Base-by-base conservation (phyloP, 2,888 invertebrate genomes). In the Orchestes rusci region DNA sequence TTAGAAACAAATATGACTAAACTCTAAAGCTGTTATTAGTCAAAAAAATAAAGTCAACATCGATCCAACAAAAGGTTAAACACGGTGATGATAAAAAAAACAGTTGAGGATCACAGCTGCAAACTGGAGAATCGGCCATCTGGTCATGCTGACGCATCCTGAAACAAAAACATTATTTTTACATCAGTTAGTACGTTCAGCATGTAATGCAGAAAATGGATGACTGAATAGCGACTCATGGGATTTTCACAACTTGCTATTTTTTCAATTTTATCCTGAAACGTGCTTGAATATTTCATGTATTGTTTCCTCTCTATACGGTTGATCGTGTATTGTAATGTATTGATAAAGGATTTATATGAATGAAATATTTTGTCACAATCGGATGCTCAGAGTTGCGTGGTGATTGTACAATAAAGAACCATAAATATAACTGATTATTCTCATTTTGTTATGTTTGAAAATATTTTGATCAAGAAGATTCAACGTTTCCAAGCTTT, bases 141-240 rank as follows among this genome's bases (percentile, higher is more conserved):
- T 62, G 53, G 61, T 59, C 56, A 65, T 63, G 59, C 65, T 64
- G 56, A 63, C 61, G 57, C 64, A 66, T 57, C 66, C 68, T 68
- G 66, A 49, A 68, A 68, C 62, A 65, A 61, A 59, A 58, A 52
- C 49, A 53, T 47, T 50, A 39, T 44, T 45, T 44, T 45, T 50
- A 46, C 35, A 44, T 39, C 45, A 49, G 41, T 41, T 38, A 30
- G 28, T 48, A 40, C 43, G 29, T 43, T 39, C 31, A 23, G 39
- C 34, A 16, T 19, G 27, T 29, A 34, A 30, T 35, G 39, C 35
- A 45, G n/a, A 45, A 38, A 45, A 39, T 39, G 29, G 4, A 39
- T 28, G 20, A 30, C 30, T 39, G 29, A 15, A 39, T 39, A 32
- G 37, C 23, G 30, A 27, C 13, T 31, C 37, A 43, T 43, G 16